Evolutionary conservation across 2,888 invertebrate genomes (phyloP), one percentile per base, ranked within the genome.

Genomic region (Rhagonycha fulva): DNA sequence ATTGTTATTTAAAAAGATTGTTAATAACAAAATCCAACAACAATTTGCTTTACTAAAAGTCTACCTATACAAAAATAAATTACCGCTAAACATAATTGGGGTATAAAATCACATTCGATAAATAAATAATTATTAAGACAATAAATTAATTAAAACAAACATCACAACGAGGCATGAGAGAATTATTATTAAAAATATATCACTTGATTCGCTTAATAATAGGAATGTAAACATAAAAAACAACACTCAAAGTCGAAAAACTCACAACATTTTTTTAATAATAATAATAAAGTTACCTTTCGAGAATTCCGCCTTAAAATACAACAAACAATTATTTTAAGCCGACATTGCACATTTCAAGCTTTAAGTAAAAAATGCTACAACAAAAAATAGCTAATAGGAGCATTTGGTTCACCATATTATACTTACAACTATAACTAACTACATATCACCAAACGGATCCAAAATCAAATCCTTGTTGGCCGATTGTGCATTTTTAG

Each of bases 381-480:
- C 47, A 47, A 47, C 47, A 47, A 47, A 47, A 47, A 47, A 47
- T 47, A 47, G 47, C 47, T 47, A 47, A 47, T 47, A 47, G 47
- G 47, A 47, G 47, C 47, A 47, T 47, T 47, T 47, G 47, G 47
- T 47, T 47, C 47, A 47, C 47, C 47, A 47, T n/a, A 7, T 47
- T 47, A 47, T n/a, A 47, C 7, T 14, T 62, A 62, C 47, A 63
- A 23, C 19, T 32, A 70, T 60, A 63, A 68, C n/a, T 60, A 80
- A 85, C 86, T 88, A 88, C 84, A 88, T 85, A 82, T 87, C 86
- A 71, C 88, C 88, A 75, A 88, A 88, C 3, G 88, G 88, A 84
- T 88, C 88, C 77, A 88, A 88, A 76, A 80, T 84, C 69, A 85
- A 84, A 81, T 84, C 84, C 74, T 84, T 84, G 75, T 85, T 84